These are phyloP conservation scores for Cotesia congregata DNA, from an alignment of 2,888 invertebrate genomes.

Conservation along the genomic window DNA sequence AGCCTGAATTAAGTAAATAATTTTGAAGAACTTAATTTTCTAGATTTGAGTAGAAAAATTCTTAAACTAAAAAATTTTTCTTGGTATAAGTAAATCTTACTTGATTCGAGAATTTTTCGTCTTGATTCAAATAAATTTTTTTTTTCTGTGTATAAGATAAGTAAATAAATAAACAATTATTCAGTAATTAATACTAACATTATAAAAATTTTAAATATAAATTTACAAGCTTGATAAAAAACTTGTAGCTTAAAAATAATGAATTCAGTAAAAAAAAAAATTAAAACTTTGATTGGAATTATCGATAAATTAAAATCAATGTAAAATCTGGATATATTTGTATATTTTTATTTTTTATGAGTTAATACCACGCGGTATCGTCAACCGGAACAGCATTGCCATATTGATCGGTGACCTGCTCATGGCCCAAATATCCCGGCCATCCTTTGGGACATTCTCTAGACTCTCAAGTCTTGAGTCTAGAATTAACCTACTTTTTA, in stretches of 20 bases:
- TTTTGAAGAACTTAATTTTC: too few relatives aligned
- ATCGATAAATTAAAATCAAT: not conserved
- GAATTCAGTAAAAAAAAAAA: not conserved
- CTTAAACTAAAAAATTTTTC: too few relatives aligned
- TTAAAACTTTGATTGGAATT: not conserved
- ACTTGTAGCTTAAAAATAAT: not conserved
- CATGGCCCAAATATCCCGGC: conserved; percentile 67
- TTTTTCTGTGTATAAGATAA: too few relatives aligned
- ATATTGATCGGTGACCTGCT: conserved; percentile 67
- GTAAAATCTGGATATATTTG: not conserved
- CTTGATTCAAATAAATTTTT: too few relatives aligned
- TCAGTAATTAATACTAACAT: too few relatives aligned
- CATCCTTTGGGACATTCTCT: conserved; percentile 64
- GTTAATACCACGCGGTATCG: conserved; percentile 33
- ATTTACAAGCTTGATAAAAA: too few relatives aligned
- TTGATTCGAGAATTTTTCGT: too few relatives aligned
- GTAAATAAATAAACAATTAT: too few relatives aligned
- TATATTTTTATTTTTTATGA: not conserved
- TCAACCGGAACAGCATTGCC: conserved; percentile 47
- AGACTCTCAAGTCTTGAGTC: conserved; percentile 36
- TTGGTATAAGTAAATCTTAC: too few relatives aligned
- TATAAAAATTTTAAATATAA: too few relatives aligned
- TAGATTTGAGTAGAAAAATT: too few relatives aligned
- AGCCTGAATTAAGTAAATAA: too few relatives aligned
- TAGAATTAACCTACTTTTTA: conserved; percentile 62